Base-by-base conservation (phyloP, 2,797 vertebrate genomes). In the Sebastes itinus region DNA sequence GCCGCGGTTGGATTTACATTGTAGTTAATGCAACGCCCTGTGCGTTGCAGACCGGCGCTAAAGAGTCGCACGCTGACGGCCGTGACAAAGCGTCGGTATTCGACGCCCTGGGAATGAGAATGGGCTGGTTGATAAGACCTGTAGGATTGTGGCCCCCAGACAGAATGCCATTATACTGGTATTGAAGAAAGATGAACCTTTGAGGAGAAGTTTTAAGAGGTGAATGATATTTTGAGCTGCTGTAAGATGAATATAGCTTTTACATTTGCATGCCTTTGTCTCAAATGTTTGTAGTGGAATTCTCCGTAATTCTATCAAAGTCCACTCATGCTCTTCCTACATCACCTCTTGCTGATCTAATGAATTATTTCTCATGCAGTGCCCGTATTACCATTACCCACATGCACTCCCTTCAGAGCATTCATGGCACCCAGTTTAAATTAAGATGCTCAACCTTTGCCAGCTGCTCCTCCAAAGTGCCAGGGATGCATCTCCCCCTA, bases 381-480 rank as follows among this genome's bases (percentile, higher is more conserved):
- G 52, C 33, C 59, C 16, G 25, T 30, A 22, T 79, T 69, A 38
- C 58, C 23, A 5, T 72, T 52, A 54, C 66, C 62, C 33, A 61
- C 62, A 65, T n/a, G 58, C 13, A 61, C 80, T 74, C 54, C 66
- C 68, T 42, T 62, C 46, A 64, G 69, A 74, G 64, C 56, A 18
- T 64, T 63, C 46, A 55, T 49, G 30, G 52, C 55, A 27, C 25
- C 27, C 46, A 61, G 10, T 38, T 77, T 60, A 61, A 77, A 84
- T 85, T 25, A 83, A 64, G 70, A 75, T 68, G 16, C 72, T 86
- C 32, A 71, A 62, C 77, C 87, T 85, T 86, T 81, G 55, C 64
- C 78, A 81, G 28, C 69, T 62, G 64, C 59, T 70, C 22, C 77
- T 69, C 35, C 58, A 72, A 65, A 73, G 66, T 63, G 16, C 58